Base-by-base conservation (phyloP, 2,113 vertebrate genomes). In the Nothoprocta perdicaria region DNA sequence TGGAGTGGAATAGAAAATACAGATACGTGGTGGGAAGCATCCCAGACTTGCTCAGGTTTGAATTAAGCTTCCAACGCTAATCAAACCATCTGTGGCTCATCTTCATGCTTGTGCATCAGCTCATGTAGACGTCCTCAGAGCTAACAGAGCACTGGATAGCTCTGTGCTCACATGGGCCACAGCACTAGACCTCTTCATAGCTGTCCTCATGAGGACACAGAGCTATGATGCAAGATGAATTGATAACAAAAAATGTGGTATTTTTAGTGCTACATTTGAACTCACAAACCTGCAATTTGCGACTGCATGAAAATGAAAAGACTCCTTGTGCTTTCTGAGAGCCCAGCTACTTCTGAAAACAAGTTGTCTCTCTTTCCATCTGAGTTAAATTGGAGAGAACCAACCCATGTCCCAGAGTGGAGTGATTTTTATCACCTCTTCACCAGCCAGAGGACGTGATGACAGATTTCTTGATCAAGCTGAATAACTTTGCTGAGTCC, bases 391-490 rank as follows among this genome's bases (percentile, higher is more conserved):
- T 92, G 91, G 73, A 90, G 82, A 94, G 80, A 92, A 52, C 73
- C 15, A 0, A 52, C 88, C 43, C 22, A 0, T 89, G 90, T 94
- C 95, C 95, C 88, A 86, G 80, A 96, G 66, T 90, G 91, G 94
- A 95, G 68, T 91, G 80, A 94, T 90, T 95, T 52, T 96, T 95
- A 92, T 95, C 94, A 83, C 94, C 80, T 88, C 92, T 86, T 94
- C 88, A 72, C 90, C 92, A 96, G 93, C 83, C 92, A 86, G 35
- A 89, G 90, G 48, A 91, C 1, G 61, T 14, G 90, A 92, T 94
- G 93, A 94, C 94, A 95, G 94, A 80, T 40, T 91, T 92, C 90
- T 79, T 77, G 41, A 91, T 88, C 12, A 43, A 89, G 71, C 73
- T 78, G 85, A 86, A 61, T 69, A 87, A 86, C 52, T 95, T 80